A percentile compares a stretch with the other conserved stretches of the same genome.
phyloP scores from a whole-genome alignment of 2,888 invertebrate genomes.

The Zonitis immaculata region DNA sequence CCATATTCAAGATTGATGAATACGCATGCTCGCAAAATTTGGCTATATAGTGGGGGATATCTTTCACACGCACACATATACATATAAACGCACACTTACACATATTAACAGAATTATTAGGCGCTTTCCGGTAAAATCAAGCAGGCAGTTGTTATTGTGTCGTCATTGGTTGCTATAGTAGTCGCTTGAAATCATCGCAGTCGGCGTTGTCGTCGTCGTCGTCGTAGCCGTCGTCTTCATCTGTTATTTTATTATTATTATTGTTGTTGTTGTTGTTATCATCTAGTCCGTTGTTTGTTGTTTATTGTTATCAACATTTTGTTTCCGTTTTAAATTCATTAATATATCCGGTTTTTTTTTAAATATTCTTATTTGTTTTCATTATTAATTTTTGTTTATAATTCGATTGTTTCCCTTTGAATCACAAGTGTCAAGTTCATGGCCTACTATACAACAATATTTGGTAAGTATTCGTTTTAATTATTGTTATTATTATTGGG shows the following conservation, averaged over 20 bases:
- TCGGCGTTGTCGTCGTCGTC: constrained; percentile 2
- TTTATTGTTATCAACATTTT: no score
- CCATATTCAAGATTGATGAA: constrained; percentile 15
- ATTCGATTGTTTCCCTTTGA: no score
- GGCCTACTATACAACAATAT: neutral
- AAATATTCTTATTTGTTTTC: neutral
- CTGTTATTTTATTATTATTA: neutral
- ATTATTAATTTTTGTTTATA: neutral
- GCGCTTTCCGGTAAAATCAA: constrained; percentile 16
- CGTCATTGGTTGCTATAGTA: no score
- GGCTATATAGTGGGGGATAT: constrained; percentile 19
- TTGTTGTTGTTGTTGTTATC: no score
- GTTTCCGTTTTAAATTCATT: no score
- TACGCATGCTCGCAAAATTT: constrained; percentile 14
- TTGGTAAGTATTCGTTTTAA: neutral
- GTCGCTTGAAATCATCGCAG: neutral
- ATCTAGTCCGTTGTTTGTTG: no score
- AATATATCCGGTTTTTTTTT: neutral
- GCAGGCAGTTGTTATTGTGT: constrained; percentile 1
- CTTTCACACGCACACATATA: no score
- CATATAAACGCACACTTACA: no score
- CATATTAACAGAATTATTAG: constrained; percentile 21
- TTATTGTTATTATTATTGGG: no score
- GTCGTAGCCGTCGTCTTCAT: neutral
- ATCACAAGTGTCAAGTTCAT: neutral